A percentile compares a stretch with the other conserved stretches of the same genome.
Evolutionary conservation across 2,113 vertebrate genomes (phyloP).

Genomic region (Labeo catla): DNA sequence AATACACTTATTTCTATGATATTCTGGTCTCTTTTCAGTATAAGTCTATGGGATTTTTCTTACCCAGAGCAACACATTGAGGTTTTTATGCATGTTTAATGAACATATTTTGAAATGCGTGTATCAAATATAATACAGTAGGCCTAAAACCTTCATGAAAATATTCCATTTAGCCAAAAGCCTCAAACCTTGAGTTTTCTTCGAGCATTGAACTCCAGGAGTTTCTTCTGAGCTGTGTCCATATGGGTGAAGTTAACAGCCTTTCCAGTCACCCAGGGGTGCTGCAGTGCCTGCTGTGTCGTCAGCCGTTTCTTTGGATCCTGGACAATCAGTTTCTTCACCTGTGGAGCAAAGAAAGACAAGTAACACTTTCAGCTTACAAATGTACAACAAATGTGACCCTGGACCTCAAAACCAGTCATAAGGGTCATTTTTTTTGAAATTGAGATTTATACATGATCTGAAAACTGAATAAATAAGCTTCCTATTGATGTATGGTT

Average conservation of each 20-base stretch:
- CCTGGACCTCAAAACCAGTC: no score
- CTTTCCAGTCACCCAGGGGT: conserved; percentile 89
- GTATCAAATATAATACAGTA: neutral
- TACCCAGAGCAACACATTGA: no score
- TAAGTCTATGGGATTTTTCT: no score
- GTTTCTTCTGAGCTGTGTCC: conserved; percentile 90
- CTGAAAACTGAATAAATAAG: no score
- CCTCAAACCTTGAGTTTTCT: conserved; percentile 86
- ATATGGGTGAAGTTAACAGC: conserved; percentile 88
- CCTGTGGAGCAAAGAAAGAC: conserved; percentile 67
- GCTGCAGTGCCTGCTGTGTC: conserved; percentile 86
- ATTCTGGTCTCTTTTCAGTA: no score
- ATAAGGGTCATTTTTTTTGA: no score
- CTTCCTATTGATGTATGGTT: no score
- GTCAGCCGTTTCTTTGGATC: conserved; percentile 87
- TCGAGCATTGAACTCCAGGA: conserved; percentile 89
- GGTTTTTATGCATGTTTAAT: no score
- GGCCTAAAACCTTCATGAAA: neutral
- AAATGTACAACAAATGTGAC: neutral
- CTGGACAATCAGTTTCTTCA: conserved; percentile 87
- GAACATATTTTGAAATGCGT: no score
- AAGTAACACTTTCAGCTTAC: neutral
- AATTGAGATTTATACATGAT: no score
- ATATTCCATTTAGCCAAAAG: neutral
- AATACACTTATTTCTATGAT: no score